Evolutionary conservation across 2,797 vertebrate species (phyloP), one percentile per base, ranked within the genome.

Genomic region (Lagodon rhomboides): DNA sequence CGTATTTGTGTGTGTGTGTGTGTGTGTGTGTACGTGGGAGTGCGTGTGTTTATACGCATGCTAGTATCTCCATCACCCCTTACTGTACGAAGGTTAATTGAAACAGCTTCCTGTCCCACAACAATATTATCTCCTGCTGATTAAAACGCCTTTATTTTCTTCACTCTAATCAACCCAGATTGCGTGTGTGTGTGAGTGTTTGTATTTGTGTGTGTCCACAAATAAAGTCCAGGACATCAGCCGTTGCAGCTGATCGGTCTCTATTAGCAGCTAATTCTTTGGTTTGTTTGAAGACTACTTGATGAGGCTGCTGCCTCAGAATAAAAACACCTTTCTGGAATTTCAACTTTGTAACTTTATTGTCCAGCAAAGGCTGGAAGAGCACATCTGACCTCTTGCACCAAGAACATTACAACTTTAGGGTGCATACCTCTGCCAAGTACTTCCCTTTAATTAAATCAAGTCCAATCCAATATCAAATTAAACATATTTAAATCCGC

Each of bases 71-170:
- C 55, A 49, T 76, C 61, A 27, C 12, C 44, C 30, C n/a, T 47
- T 59, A 58, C 27, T 68, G 67, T 68, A 56, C 70, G 63, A 49
- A 82, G 68, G 77, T 84, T 78, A 83, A 83, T 73, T 27, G 58
- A 75, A 84, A 75, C 49, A 64, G 16, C 46, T 71, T 79, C 59
- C 61, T 17, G 53, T 77, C 55, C 44, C 54, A 55, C 59, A 61
- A 44, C n/a, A 66, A 73, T 25, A 54, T 55, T 68, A 43, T 73
- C 56, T 43, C 64, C 25, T 41, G 20, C 44, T 62, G 38, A 69
- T 25, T 72, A 30, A 67, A 49, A n/a, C 43, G 13, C 27, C 58
- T 63, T 75, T 34, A 47, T 65, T 72, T 76, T 55, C 41, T 72
- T 67, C 56, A 50, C 20, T 60, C 20, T 61, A 68, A 79, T 71